These are phyloP conservation scores for Aphelinus certus DNA, from an alignment of 1,140 invertebrate genomes.

Conservation along the genomic window DNA sequence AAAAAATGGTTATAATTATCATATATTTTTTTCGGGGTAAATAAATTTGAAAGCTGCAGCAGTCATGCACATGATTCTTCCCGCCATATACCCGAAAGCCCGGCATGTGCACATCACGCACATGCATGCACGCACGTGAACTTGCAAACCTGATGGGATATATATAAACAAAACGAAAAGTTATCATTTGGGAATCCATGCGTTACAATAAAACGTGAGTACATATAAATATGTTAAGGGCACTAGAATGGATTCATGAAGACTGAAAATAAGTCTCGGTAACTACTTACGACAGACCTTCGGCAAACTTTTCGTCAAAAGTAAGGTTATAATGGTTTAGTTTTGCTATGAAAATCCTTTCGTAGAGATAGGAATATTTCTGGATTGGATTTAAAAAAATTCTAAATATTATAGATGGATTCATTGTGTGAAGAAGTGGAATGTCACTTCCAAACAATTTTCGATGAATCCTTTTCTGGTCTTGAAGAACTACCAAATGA, in stretches of 20 bases:
- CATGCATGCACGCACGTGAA: no score
- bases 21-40: no score
- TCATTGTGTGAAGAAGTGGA: not conserved
- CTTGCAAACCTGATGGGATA: slow-evolving; percentile 12
- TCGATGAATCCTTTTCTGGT: slow-evolving; percentile 1
- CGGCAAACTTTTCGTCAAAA: slow-evolving; percentile 5
- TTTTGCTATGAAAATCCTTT: not conserved
- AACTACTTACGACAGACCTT: not conserved
- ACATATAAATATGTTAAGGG: slow-evolving; percentile 16
- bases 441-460: no score
- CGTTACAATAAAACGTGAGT: slow-evolving; percentile 21
- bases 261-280: slow-evolving; percentile 8
- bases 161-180: slow-evolving; percentile 26
- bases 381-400: not conserved
- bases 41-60: no score
- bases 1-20: no score
- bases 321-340: slow-evolving; percentile 28
- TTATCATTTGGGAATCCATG: slow-evolving; percentile 10
- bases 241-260: slow-evolving; percentile 12
- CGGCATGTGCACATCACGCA: no score
- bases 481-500: not conserved
- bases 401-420: not conserved
- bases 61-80: no score
- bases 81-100: no score
- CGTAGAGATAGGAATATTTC: not conserved